Evolutionary conservation across 1,140 invertebrate genomes (phyloP).

Genomic region (Hestina assimilis): DNA sequence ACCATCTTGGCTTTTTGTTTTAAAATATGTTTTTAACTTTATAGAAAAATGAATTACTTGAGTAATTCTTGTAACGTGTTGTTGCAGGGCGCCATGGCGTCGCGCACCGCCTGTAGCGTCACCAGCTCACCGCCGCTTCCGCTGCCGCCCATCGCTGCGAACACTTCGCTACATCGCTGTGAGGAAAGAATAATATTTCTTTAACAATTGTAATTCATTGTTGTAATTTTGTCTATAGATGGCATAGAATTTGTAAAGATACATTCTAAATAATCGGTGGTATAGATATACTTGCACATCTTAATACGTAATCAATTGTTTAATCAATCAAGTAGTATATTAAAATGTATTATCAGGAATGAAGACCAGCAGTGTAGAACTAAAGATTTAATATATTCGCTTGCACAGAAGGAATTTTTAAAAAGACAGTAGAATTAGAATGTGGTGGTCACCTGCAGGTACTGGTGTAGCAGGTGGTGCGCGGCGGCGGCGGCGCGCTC

Average conservation of each 20-base stretch:
- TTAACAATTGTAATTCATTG: no score
- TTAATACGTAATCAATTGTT: no score
- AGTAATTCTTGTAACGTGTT: constrained; percentile 60
- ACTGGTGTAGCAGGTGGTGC: constrained; percentile 66
- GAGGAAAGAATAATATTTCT: not conserved
- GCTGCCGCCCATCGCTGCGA: constrained; percentile 65
- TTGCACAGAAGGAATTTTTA: no score
- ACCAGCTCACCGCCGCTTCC: constrained; percentile 52
- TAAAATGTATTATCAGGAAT: no score
- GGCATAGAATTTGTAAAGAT: no score
- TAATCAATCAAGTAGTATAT: not conserved
- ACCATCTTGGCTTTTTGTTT: not conserved
- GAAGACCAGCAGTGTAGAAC: no score
- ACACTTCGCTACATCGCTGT: constrained; percentile 66
- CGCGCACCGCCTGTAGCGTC: constrained; percentile 61
- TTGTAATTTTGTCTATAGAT: no score
- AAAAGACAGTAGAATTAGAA: not conserved
- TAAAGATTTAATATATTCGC: no score
- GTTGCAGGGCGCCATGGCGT: constrained; percentile 63
- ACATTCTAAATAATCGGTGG: no score
- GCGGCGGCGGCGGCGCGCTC: constrained; percentile 63
- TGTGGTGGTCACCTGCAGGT: constrained; percentile 53
- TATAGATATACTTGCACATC: no score
- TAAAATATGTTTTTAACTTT: not conserved
- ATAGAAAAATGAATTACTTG: constrained; percentile 40